phyloP scores from a whole-genome alignment of 1,140 invertebrate genomes.

The Lerema accius region DNA sequence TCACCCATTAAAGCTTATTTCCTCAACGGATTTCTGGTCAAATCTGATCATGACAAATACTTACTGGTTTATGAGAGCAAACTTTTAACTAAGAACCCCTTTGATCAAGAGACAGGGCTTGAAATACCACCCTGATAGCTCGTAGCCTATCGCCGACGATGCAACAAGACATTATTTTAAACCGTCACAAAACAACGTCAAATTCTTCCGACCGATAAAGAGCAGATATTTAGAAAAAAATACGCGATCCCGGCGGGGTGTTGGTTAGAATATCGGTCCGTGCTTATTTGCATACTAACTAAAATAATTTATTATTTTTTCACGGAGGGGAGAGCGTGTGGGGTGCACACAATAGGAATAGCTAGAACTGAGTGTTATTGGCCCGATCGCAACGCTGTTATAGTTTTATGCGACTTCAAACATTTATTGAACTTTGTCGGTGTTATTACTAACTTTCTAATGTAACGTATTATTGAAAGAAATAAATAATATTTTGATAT shows the following conservation, averaged over 20 bases:
- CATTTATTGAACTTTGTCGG: constrained; percentile 47
- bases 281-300: constrained; percentile 82
- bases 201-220: constrained; percentile 60
- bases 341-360: constrained; percentile 73
- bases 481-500: too few species aligned
- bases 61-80: too few species aligned
- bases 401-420: constrained; percentile 55
- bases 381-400: constrained; percentile 60
- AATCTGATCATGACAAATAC: too few species aligned
- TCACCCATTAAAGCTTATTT: too few species aligned
- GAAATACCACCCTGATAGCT: too few species aligned
- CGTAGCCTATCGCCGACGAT: too few species aligned
- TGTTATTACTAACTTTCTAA: too few species aligned
- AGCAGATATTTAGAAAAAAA: constrained; percentile 64
- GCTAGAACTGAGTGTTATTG: constrained; percentile 78
- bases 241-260: constrained; percentile 69
- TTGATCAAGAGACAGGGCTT: too few species aligned
- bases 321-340: constrained; percentile 67
- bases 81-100: too few species aligned
- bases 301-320: constrained; percentile 83
- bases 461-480: too few species aligned
- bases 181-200: constrained; percentile 26
- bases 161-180: too few species aligned
- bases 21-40: too few species aligned
- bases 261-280: constrained; percentile 77